Conservation (phyloP, 2,113 vertebrate species). For the Pollimyrus isidori region DNA sequence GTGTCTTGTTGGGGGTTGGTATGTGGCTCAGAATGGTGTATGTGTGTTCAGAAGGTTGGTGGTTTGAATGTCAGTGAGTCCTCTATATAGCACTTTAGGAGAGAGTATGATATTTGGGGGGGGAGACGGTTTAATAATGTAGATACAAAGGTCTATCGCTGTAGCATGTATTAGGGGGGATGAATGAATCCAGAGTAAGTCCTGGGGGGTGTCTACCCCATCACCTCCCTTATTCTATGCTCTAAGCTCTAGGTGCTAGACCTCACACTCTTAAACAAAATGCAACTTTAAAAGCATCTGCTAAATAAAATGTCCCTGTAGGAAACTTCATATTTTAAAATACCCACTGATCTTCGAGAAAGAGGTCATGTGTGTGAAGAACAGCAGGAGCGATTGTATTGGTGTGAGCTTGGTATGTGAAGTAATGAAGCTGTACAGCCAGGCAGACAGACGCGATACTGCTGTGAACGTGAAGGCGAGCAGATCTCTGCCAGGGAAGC, state of each 20-base stretch:
- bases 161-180: not conserved
- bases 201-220: not conserved
- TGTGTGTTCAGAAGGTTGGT: not conserved
- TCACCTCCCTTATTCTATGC: not conserved
- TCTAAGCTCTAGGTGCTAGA: not conserved
- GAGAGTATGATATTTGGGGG: not conserved
- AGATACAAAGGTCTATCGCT: not conserved
- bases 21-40: not conserved
- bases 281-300: not conserved
- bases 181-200: not conserved
- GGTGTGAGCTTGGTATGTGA: not conserved
- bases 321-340: not conserved
- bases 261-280: not conserved
- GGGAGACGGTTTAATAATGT: not conserved
- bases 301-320: not conserved
- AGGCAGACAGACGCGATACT: not conserved
- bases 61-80: not conserved
- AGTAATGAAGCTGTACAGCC: not conserved
- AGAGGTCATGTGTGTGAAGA: not conserved
- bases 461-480: not conserved
- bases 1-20: not conserved
- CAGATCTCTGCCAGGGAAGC: not conserved
- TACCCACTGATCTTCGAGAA: not conserved
- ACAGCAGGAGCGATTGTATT: not conserved
- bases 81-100: not conserved